Evolutionary conservation across 2,888 invertebrate species (phyloP).

Genomic region (Galerucella pusilla): DNA sequence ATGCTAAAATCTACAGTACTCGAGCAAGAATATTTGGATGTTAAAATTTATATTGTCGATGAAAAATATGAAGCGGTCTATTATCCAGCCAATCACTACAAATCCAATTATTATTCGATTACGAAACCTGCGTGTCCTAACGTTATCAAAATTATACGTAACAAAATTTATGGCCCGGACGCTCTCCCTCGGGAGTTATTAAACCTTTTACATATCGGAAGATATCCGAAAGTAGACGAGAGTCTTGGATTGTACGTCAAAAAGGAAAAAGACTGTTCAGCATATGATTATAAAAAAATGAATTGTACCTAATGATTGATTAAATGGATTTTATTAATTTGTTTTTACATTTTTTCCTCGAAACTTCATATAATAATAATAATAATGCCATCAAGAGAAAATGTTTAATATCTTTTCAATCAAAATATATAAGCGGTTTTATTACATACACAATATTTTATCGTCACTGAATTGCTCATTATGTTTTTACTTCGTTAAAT

Average conservation of each 20-base stretch:
- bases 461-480: slow-evolving; percentile 39
- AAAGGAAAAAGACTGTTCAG: slow-evolving; percentile 6
- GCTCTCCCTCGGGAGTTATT: slow-evolving; percentile 54
- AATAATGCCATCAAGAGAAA: too few relatives aligned
- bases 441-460: slow-evolving; percentile 20
- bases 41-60: slow-evolving; percentile 64
- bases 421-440: not conserved
- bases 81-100: slow-evolving; percentile 65
- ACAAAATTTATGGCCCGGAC: slow-evolving; percentile 51
- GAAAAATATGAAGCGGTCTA: slow-evolving; percentile 61
- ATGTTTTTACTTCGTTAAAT: slow-evolving; percentile 55
- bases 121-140: slow-evolving; percentile 64
- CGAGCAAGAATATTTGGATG: slow-evolving; percentile 64
- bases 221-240: slow-evolving; percentile 55
- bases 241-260: slow-evolving; percentile 31
- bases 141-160: slow-evolving; percentile 58
- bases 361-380: not conserved
- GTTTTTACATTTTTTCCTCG: not conserved
- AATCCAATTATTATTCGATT: slow-evolving; percentile 70
- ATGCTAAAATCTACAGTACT: slow-evolving; percentile 63
- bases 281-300: not conserved
- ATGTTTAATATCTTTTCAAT: slow-evolving; percentile 21
- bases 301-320: not conserved
- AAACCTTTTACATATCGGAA: slow-evolving; percentile 55
- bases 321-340: not conserved